Percentiles rank a stretch among this genome's conserved stretches.
These are phyloP conservation scores for Asarcornis scutulata DNA, from an alignment of 2,113 vertebrate genomes.

Conservation along the genomic window DNA sequence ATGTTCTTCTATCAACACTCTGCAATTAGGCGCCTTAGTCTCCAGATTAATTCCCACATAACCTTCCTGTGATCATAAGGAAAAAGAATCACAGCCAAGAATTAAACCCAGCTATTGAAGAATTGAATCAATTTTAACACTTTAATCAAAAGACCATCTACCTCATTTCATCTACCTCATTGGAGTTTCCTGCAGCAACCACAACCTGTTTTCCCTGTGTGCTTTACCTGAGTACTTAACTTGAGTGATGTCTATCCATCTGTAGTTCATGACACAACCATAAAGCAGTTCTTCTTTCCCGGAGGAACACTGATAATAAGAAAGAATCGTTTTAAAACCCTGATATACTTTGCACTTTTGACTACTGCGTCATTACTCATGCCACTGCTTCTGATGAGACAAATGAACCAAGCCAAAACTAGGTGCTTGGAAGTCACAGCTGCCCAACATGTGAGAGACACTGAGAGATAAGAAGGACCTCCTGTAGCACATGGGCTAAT, in stretches of 20 bases:
- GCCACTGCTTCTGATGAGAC: not conserved
- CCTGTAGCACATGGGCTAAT: not conserved
- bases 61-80: not conserved
- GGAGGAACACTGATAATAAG: not conserved
- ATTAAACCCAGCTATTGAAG: not conserved
- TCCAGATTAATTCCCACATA: not conserved
- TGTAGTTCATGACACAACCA: not conserved
- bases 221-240: not conserved
- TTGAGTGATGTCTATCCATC: not conserved
- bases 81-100: not conserved
- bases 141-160: not conserved
- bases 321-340: not conserved
- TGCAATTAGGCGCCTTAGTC: too few relatives aligned
- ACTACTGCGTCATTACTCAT: not conserved
- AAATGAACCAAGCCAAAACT: not conserved
- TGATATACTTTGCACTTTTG: not conserved
- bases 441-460: not conserved
- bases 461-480: not conserved
- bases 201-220: not conserved
- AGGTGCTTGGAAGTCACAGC: not conserved
- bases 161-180: not conserved
- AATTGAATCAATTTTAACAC: not conserved
- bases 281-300: not conserved
- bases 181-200: not conserved
- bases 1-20: too few relatives aligned